Percentiles rank a stretch among this genome's conserved stretches.
phyloP scores from a whole-genome alignment of 2,888 invertebrate genomes.

The Lasioglossum lativentre region DNA sequence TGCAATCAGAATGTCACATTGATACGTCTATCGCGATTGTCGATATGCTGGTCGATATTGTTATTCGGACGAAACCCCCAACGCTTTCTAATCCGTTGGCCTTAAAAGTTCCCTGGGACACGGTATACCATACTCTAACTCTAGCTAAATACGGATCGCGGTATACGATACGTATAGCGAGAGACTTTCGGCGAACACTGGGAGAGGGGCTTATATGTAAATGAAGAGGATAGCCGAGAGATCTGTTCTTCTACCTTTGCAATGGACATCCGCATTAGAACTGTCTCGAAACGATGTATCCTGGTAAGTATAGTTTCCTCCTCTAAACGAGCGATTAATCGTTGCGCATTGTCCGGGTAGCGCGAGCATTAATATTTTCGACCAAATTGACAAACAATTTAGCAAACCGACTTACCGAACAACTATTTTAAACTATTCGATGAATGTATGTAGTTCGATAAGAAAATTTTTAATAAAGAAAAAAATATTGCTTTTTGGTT shows the following conservation, averaged over 20 bases:
- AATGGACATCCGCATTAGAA: neutral
- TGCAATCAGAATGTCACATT: constrained; percentile 54
- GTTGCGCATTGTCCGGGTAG: neutral
- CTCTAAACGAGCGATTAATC: neutral
- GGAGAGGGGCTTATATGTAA: neutral
- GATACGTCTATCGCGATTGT: neutral
- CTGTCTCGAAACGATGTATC: neutral
- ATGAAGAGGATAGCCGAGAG: neutral
- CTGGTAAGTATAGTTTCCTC: neutral
- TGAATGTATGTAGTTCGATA: too few species aligned
- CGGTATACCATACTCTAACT: too few species aligned
- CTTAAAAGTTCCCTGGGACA: neutral
- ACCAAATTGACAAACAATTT: neutral
- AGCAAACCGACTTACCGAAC: neutral
- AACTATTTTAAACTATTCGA: too few species aligned
- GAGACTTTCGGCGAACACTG: neutral
- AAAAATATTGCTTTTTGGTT: too few species aligned
- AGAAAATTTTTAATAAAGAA: too few species aligned
- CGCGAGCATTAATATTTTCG: neutral
- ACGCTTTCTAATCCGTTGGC: neutral
- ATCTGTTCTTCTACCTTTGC: neutral
- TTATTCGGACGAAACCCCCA: neutral
- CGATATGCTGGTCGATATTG: neutral
- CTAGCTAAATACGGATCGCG: neutral
- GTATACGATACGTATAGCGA: neutral